These are phyloP conservation scores for Verasper variegatus DNA, from an alignment of 2,113 vertebrate species.

Conservation along the genomic window DNA sequence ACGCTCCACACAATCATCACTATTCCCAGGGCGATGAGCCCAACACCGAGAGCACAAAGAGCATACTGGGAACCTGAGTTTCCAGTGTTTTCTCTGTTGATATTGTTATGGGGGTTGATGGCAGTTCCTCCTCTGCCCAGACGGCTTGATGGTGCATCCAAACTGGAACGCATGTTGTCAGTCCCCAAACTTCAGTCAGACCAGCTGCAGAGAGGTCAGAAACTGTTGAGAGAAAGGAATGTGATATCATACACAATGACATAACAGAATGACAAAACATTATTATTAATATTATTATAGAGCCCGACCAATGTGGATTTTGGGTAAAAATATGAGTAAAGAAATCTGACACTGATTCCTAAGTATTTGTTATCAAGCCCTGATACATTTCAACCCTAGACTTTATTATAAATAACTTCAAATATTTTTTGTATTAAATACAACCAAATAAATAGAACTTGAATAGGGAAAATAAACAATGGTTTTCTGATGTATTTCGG, in stretches of 20 bases:
- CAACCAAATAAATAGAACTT: too few relatives aligned
- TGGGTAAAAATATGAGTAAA: too few relatives aligned
- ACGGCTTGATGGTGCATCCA: constrained; percentile 18
- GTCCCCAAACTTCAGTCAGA: constrained; percentile 24
- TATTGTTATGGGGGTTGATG: constrained; percentile 27
- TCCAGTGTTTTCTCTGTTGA: constrained; percentile 63
- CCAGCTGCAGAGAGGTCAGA: constrained; percentile 34
- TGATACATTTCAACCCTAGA: too few relatives aligned
- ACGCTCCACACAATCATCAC: constrained; percentile 97
- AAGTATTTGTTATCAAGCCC: too few relatives aligned
- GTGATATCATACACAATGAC: not conserved
- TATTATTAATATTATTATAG: not conserved
- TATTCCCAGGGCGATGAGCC: constrained; percentile 91
- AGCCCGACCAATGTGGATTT: too few relatives aligned
- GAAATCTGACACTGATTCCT: too few relatives aligned
- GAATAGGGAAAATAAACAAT: too few relatives aligned
- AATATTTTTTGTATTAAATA: too few relatives aligned
- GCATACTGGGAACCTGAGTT: constrained; percentile 92
- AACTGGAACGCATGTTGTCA: constrained; percentile 64
- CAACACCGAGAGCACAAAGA: constrained; percentile 91
- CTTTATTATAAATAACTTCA: too few relatives aligned
- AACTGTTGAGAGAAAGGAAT: constrained; percentile 34
- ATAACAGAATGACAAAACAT: not conserved
- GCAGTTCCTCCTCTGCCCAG: not conserved
- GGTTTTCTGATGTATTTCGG: too few relatives aligned